These are phyloP conservation scores for Eubucco bourcierii DNA, from an alignment of 2,113 vertebrate species.

Conservation along the genomic window DNA sequence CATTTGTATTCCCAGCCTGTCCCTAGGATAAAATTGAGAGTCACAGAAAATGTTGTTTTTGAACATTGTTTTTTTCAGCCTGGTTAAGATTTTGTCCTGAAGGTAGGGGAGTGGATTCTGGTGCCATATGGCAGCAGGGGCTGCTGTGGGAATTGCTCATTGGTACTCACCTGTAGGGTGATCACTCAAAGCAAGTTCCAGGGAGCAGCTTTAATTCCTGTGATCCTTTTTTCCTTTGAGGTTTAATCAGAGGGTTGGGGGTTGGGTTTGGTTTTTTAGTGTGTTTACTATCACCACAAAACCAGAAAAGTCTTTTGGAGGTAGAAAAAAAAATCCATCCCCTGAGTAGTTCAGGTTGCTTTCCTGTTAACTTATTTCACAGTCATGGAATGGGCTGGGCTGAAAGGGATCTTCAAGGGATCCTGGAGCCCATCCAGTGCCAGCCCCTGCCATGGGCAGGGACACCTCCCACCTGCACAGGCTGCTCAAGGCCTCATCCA, in stretches of 20 bases:
- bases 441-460: no score
- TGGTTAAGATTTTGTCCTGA: slow-evolving; percentile 1
- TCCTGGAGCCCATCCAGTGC: no score
- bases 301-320: not conserved
- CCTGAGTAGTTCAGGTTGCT: not conserved
- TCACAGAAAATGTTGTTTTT: not conserved
- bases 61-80: not conserved
- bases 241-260: not conserved
- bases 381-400: no score
- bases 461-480: no score
- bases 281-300: not conserved
- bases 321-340: not conserved
- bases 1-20: not conserved
- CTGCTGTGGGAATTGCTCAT: slow-evolving; percentile 48
- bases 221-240: not conserved
- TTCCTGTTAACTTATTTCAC: not conserved
- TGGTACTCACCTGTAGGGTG: slow-evolving; percentile 27
- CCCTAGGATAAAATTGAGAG: slow-evolving; percentile 12
- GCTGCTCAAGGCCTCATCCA: no score
- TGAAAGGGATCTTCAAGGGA: no score
- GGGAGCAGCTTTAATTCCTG: slow-evolving; percentile 7
- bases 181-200: slow-evolving; percentile 39
- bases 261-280: not conserved
- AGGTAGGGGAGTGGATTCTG: not conserved
- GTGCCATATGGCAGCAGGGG: slow-evolving; percentile 43